phyloP scores from a whole-genome alignment of 2,113 vertebrate genomes.

The Oceanites oceanicus region DNA sequence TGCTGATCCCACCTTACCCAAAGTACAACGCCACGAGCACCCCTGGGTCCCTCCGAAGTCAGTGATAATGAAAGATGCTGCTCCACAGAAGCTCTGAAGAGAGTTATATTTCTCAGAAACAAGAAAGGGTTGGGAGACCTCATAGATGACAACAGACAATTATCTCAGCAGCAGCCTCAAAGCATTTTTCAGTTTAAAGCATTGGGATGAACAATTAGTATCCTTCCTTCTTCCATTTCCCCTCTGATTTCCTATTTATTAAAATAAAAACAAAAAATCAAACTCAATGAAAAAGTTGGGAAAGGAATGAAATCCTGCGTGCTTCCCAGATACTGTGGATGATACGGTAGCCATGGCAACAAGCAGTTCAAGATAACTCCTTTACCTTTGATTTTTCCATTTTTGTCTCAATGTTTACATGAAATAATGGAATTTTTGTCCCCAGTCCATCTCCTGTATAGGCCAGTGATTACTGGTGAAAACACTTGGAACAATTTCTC shows the following conservation, averaged over 20 bases:
- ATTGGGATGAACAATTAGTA: neutral
- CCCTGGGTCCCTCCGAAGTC: neutral
- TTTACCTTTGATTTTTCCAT: slow-evolving; percentile 56
- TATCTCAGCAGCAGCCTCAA: neutral
- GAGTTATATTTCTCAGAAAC: neutral
- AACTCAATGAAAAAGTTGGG: slow-evolving; percentile 5
- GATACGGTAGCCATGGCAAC: slow-evolving; percentile 50
- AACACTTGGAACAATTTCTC: neutral
- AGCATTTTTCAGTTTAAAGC: neutral
- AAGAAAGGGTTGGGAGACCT: neutral
- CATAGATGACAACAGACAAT: neutral
- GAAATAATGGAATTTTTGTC: neutral
- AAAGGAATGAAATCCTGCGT: slow-evolving; percentile 13
- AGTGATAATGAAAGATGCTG: neutral
- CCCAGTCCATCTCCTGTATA: neutral
- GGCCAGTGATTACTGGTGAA: neutral
- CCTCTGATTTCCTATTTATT: neutral
- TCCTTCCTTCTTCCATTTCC: neutral
- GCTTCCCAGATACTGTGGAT: neutral
- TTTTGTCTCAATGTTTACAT: slow-evolving; percentile 7
- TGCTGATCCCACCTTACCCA: neutral
- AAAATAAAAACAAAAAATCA: neutral
- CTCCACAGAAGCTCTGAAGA: neutral
- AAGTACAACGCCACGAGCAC: neutral
- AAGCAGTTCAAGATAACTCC: slow-evolving; percentile 27